A percentile compares a stretch with the other conserved stretches of the same genome.
Evolutionary conservation across 1,140 invertebrate species (phyloP).

Genomic region (Trichonephila clavipes): DNA sequence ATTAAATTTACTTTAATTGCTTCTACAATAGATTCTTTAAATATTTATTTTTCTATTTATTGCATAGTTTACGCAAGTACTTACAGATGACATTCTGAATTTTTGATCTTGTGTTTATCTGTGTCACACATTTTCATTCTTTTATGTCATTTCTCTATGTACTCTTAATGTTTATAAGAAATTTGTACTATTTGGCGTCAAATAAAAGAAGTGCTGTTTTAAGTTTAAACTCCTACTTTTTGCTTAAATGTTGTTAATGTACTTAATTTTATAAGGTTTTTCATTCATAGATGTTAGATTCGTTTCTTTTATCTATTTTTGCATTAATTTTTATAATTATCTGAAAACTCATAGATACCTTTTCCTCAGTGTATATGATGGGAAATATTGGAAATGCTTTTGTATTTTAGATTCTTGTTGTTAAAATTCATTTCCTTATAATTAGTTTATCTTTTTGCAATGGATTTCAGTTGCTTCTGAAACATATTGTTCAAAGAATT

Average conservation of each 20-base stretch:
- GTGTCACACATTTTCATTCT: background rate
- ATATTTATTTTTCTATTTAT: too few relatives aligned
- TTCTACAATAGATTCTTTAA: too few relatives aligned
- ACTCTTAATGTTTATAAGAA: background rate
- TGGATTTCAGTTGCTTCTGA: too few relatives aligned
- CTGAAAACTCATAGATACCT: background rate
- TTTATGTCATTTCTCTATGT: background rate
- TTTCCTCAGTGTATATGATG: background rate
- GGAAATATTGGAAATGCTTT: background rate
- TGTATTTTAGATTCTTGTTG: too few relatives aligned
- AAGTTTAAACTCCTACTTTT: background rate
- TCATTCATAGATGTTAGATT: background rate
- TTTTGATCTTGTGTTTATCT: background rate
- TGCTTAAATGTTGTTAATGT: constrained; percentile 15
- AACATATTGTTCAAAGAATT: too few relatives aligned
- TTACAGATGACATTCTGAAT: background rate
- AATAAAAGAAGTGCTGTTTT: background rate
- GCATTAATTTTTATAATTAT: background rate
- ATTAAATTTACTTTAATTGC: too few relatives aligned
- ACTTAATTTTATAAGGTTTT: constrained; percentile 3
- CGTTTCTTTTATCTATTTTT: background rate
- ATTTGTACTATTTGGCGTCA: background rate
- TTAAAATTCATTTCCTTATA: too few relatives aligned
- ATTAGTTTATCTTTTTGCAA: too few relatives aligned
- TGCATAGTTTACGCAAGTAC: background rate